Evolutionary conservation across 2,113 vertebrate genomes (phyloP), one percentile per base, ranked within the genome.

Genomic region (Trinectes maculatus): DNA sequence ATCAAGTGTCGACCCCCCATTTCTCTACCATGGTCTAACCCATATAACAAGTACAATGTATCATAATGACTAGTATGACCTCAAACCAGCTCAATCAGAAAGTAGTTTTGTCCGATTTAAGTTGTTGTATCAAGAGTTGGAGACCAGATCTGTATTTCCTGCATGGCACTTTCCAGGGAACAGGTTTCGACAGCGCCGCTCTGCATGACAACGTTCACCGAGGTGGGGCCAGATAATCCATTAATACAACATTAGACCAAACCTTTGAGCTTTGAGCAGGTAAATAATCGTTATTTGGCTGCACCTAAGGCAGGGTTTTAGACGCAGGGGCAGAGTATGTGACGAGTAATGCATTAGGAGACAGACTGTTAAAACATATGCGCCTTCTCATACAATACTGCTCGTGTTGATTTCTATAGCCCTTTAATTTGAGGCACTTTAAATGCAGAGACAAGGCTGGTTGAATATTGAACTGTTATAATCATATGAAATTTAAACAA

Each of bases 401-500:
- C 83, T 85, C 39, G 51, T 89, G 91, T 92, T 90, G 91, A 92
- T 92, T 89, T 91, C 81, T 80, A 80, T 78, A 68, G 83, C 80
- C 89, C 91, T 92, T 92, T 92, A 88, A 93, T 93, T 91, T 89
- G 73, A 83, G 84, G 79, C 85, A 85, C 88, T 88, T 80, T 89
- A 88, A 89, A 89, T 87, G 79, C 80, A 73, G 66, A 84, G 62
- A 74, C 60, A 52, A 78, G 77, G 61, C 63, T 39, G 82, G 74
- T 79, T 89, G 89, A 84, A 89, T 89, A 94, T 93, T 92, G 89
- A 90, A 87, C 89, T 86, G 83, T 92, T 94, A 89, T 91, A 94
- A 95, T 94, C 93, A 93, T 92, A 90, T 88, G 91, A 92, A 94
- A 95, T 96, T 94, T 25, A 25, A 95, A 94, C 95, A 94, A 95